Percentiles rank a stretch among this genome's conserved stretches.
phyloP scores from a whole-genome alignment of 2,113 vertebrate genomes.

The Tragulus kanchil region DNA sequence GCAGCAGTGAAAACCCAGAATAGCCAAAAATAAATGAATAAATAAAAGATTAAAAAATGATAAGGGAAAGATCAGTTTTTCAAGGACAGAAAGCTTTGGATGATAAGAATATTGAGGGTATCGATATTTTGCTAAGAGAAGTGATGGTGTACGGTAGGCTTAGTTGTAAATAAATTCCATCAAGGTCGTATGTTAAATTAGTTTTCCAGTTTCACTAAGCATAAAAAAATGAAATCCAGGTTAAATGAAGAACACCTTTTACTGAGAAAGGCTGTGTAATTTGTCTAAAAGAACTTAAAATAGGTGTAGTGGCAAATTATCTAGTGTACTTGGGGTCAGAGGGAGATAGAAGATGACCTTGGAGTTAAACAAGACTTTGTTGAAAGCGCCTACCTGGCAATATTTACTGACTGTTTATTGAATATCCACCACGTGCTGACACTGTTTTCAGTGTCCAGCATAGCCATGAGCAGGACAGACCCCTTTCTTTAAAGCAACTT shows the following conservation, averaged over 20 bases:
- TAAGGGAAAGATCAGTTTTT: not conserved
- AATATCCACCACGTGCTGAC: not conserved
- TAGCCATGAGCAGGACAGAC: not conserved
- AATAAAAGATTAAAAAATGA: too few relatives aligned
- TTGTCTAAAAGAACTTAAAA: not conserved
- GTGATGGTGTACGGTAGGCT: not conserved
- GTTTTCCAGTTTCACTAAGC: not conserved
- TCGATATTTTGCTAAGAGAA: slow-evolving; percentile 36
- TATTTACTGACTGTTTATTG: not conserved
- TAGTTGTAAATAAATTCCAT: slow-evolving; percentile 31
- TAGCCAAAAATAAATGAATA: too few relatives aligned
- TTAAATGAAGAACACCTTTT: not conserved
- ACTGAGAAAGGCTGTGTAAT: not conserved
- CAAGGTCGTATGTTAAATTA: not conserved
- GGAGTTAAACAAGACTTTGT: slow-evolving; percentile 37
- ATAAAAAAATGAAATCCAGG: not conserved
- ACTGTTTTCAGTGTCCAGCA: not conserved
- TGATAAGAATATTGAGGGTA: not conserved
- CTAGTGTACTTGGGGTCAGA: not conserved
- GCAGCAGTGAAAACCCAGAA: too few relatives aligned
- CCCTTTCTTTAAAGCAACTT: slow-evolving; percentile 14
- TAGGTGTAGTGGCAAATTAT: slow-evolving; percentile 12
- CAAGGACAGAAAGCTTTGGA: not conserved
- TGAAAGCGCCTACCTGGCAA: not conserved
- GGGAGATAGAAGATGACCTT: not conserved